phyloP scores from a whole-genome alignment of 2,113 vertebrate genomes.

The Ceyx cyanopectus region DNA sequence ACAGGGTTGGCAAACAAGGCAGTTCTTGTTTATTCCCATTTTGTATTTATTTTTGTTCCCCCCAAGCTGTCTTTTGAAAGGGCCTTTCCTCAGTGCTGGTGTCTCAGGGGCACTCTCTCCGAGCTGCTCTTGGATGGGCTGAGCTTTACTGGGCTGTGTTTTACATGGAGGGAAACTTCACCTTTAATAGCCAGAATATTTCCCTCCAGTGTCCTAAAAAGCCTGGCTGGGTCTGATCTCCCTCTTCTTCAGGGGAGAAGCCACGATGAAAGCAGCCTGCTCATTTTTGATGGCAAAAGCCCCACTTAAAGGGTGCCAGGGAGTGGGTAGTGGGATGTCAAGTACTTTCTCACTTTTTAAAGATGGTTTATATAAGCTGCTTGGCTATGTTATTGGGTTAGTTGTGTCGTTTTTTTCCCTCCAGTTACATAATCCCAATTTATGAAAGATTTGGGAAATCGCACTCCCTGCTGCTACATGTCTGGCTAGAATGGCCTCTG shows the following conservation, averaged over 20 bases:
- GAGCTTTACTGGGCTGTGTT: neutral
- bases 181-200: neutral
- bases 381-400: neutral
- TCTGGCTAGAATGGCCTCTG: accelerated
- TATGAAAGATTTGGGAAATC: neutral
- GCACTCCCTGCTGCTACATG: neutral
- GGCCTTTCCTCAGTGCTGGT: neutral
- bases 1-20: neutral
- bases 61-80: neutral
- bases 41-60: neutral
- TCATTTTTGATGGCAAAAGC: neutral
- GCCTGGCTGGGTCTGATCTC: neutral
- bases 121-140: neutral
- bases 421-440: conserved; percentile 16
- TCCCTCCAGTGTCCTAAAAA: neutral
- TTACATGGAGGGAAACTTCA: neutral
- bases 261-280: neutral
- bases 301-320: neutral
- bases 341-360: conserved; percentile 44
- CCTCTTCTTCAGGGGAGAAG: neutral
- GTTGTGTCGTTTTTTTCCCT: neutral
- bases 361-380: conserved; percentile 50
- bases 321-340: conserved; percentile 50
- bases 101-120: neutral
- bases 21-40: neutral